phyloP scores from a whole-genome alignment of 2,888 invertebrate species.

The Choreutis nemorana region DNA sequence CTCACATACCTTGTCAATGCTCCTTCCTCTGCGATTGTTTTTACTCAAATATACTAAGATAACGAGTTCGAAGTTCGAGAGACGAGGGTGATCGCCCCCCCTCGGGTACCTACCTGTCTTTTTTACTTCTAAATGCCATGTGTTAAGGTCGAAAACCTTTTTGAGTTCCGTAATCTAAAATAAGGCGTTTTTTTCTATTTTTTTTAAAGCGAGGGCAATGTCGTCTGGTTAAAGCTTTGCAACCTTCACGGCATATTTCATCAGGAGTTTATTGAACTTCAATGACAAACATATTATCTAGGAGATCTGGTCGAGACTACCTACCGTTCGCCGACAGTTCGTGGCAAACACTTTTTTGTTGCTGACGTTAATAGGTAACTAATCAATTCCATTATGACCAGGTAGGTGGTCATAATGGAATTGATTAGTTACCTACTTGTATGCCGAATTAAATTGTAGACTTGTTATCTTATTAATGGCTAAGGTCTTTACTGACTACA shows the following conservation, averaged over 20 bases:
- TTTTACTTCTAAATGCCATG: too few species aligned
- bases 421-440: too few species aligned
- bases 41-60: too few species aligned
- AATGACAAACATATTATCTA: conserved; percentile 21
- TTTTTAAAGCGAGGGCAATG: conserved; percentile 28
- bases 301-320: conserved; percentile 12
- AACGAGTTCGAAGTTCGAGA: too few species aligned
- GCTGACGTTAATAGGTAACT: neutral
- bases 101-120: conserved; percentile 15
- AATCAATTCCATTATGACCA: too few species aligned
- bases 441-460: too few species aligned
- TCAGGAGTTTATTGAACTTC: conserved; percentile 45
- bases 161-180: conserved; percentile 27
- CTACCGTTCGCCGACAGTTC: conserved; percentile 9
- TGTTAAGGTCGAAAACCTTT: conserved; percentile 30
- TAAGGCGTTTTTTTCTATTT: conserved; percentile 21
- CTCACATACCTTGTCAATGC: too few species aligned
- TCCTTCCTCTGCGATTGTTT: too few species aligned
- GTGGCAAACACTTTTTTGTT: conserved; percentile 25
- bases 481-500: too few species aligned
- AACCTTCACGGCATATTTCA: conserved; percentile 46
- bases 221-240: too few species aligned
- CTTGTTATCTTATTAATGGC: too few species aligned
- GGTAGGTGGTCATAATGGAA: too few species aligned
- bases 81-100: conserved; percentile 13